These are phyloP conservation scores for Harpagus bidentatus DNA, from an alignment of 2,113 vertebrate genomes.

Conservation along the genomic window DNA sequence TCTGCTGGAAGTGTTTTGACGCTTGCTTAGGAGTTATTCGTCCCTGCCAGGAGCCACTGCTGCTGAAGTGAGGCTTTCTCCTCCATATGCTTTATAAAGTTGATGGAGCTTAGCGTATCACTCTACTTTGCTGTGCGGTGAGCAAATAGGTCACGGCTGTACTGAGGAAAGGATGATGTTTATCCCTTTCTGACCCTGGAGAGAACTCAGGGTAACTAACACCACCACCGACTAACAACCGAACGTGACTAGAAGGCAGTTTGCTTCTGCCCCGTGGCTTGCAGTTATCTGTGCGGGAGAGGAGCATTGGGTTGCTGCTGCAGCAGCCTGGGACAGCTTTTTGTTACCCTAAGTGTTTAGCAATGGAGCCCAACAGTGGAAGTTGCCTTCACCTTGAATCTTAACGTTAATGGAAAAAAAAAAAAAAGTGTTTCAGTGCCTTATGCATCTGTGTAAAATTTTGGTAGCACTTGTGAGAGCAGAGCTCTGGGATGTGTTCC, in stretches of 20 bases:
- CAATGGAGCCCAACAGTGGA: rapidly evolving
- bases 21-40: neutral
- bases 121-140: neutral
- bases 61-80: neutral
- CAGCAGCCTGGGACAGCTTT: neutral
- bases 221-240: neutral
- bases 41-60: neutral
- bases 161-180: neutral
- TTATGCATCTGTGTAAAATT: neutral
- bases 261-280: neutral
- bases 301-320: neutral
- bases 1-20: neutral
- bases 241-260: neutral
- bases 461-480: neutral
- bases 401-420: neutral
- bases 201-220: neutral
- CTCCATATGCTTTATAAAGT: neutral
- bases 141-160: rapidly evolving
- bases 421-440: neutral
- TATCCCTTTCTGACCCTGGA: neutral
- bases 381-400: neutral
- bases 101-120: neutral
- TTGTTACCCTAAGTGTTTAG: rapidly evolving
- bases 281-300: neutral
- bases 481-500: neutral